Base-by-base conservation (phyloP, 2,113 vertebrate species). In the Suricata suricatta region DNA sequence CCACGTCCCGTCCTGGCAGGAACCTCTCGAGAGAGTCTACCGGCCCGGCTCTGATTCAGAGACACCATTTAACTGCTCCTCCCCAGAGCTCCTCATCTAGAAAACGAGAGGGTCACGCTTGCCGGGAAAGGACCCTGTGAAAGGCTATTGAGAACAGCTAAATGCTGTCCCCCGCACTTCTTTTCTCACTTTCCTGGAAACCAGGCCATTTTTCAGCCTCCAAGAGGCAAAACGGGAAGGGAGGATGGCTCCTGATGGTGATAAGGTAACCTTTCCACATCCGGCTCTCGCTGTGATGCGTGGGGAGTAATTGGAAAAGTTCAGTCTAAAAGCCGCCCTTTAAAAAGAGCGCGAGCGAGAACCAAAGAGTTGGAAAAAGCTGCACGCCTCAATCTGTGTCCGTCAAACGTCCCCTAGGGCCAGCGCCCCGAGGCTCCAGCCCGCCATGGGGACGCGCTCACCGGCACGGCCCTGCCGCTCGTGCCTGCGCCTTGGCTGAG, bases 181-280 rank as follows among this genome's bases (percentile, higher is more conserved):
- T 69, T 41, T 14, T 19, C 77, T 68, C 60, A 4, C 94, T 72
- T 77, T 69, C 92, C 29, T 12, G 23, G 79, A 91, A 93, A 54
- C 82, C 82, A 25, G 83, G 93, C 81, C 79, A 35, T 86, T 66
- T 93, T 64, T 87, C 96, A 95, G 93, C 85, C 79, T 91, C 82
- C n/a, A 13, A 57, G 96, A 95, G 92, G 84, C 95, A 88, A 23
- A n/a, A n/a, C 31, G 31, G 74, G 81, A 71, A 96, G 74, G 72
- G 27, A 79, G 8, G 2, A 1, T n/a, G 16, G 52, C 7, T 0
- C 89, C 89, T 29, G 77, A 19, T 64, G 93, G 74, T 0, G 68
- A 27, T 21, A 17, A 68, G 95, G 90, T 60, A 35, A 66, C 89
- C 86, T 87, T 83, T 84, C 87, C 33, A 7, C 83, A 35, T 5